Evolutionary conservation across 2,113 vertebrate species (phyloP).

Genomic region (Eudyptes chrysolophus): DNA sequence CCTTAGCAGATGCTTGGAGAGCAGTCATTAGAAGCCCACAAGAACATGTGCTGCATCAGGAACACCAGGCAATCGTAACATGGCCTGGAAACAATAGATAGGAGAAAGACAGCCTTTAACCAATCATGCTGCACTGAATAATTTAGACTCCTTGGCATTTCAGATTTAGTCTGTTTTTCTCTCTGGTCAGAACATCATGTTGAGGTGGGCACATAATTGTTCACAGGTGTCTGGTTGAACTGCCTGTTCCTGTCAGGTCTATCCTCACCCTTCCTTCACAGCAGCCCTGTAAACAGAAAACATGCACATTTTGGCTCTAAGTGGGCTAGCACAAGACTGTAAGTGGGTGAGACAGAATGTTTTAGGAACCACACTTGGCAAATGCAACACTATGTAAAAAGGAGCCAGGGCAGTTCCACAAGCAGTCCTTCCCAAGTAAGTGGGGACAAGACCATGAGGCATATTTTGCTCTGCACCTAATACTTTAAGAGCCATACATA

Average conservation of each 20-base stretch:
- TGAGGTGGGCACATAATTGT: constrained; percentile 30
- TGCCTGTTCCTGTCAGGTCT: constrained; percentile 36
- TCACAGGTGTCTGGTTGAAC: constrained; percentile 45
- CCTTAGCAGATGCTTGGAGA: neutral
- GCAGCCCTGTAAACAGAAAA: constrained; percentile 32
- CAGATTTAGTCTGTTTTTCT: constrained; percentile 1
- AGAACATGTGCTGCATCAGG: neutral
- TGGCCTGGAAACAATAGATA: neutral
- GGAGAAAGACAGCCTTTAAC: neutral
- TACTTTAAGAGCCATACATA: neutral
- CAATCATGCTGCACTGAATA: neutral
- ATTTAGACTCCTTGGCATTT: neutral
- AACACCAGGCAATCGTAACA: neutral
- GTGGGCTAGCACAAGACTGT: neutral
- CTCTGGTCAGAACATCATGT: constrained; percentile 4
- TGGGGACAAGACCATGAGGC: neutral
- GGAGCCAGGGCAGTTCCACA: constrained; percentile 16
- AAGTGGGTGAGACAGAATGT: constrained; percentile 40
- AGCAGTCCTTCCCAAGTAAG: neutral
- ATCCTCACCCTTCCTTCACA: constrained; percentile 34
- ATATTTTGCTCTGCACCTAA: neutral
- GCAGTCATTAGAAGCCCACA: neutral
- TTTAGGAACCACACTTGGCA: constrained; percentile 31
- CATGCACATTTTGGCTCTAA: neutral
- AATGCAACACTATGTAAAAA: neutral